Evolutionary conservation across 2,888 invertebrate genomes (phyloP).

Genomic region (Eupithecia centaureata): DNA sequence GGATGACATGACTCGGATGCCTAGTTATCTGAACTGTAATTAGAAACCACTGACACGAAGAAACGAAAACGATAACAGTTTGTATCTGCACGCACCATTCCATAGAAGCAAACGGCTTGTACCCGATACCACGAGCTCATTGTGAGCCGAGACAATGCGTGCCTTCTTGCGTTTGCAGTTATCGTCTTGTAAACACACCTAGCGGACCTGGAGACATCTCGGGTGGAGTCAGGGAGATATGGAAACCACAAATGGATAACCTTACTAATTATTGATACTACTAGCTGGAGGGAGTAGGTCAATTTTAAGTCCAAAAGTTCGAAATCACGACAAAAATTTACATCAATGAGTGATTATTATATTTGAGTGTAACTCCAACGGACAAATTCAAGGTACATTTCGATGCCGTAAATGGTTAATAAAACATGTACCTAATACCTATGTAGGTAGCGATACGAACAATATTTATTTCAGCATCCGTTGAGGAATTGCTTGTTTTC

Average conservation of each 20-base stretch:
- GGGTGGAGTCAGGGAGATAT: not conserved
- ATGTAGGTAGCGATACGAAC: not conserved
- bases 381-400: not conserved
- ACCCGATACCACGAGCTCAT: slow-evolving; percentile 49
- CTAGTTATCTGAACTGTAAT: slow-evolving; percentile 29
- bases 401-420: not conserved
- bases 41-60: slow-evolving; percentile 36
- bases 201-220: slow-evolving; percentile 8
- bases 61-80: slow-evolving; percentile 40
- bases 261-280: not conserved
- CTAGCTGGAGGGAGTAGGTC: not conserved
- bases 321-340: not conserved
- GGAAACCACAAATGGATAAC: not conserved
- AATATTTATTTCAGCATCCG: not conserved
- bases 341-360: not conserved
- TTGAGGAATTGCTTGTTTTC: not conserved
- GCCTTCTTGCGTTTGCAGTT: slow-evolving; percentile 38
- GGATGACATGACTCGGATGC: slow-evolving; percentile 21
- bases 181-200: slow-evolving; percentile 17
- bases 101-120: slow-evolving; percentile 39
- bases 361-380: not conserved
- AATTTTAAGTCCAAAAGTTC: not conserved
- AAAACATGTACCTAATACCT: not conserved
- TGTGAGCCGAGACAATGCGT: slow-evolving; percentile 47
- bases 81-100: slow-evolving; percentile 46